Base-by-base conservation (phyloP, 2,113 vertebrate species). In the Melierax canorus region DNA sequence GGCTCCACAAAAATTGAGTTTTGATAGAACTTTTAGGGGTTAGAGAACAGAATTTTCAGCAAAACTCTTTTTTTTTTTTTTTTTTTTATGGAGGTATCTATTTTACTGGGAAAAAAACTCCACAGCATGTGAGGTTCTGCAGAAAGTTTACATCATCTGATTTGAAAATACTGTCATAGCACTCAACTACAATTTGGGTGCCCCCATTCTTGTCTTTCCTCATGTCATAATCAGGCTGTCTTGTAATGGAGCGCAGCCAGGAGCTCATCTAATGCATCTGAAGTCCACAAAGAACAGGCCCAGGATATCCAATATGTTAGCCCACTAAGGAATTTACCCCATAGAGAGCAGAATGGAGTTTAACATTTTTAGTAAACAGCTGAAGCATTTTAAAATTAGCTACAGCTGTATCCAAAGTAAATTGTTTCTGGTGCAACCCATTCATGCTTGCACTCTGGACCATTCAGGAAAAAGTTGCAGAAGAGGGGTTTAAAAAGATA, bases 261-360 rank as follows among this genome's bases (percentile, higher is more conserved):
- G 50, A 80, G 29, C 43, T 46, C 56, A 46, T 15, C 50, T 71
- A 46, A 50, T 8, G 56, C 48, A 38, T 10, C n/a, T 48, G 34
- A 56, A 74, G 16, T 15, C 53, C 39, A 48, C 23, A 45, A n/a
- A 26, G 48, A 41, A 20, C 68, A 32, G 34, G 63, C 32, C 15
- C 24, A 17, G 15, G 43, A n/a, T 8, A 58, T 9, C 8, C 2
- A 3, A 24, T n/a, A 3, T 0, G 9, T 60, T 8, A 72, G 30
- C 11, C n/a, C 45, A 26, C 30, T 48, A 20, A 38, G 11, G 9
- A 59, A 66, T 85, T 30, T 51, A 68, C 19, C 32, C n/a, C 32
- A 13, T 1, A 60, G 39, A 48, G 4, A 71, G 13, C 3, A 55
- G 30, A 67, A 67, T 21, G 9, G n/a, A n/a, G 19, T 48, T 67